Base-by-base conservation (phyloP, 2,113 vertebrate species). In the Triplophysa tibetana region DNA sequence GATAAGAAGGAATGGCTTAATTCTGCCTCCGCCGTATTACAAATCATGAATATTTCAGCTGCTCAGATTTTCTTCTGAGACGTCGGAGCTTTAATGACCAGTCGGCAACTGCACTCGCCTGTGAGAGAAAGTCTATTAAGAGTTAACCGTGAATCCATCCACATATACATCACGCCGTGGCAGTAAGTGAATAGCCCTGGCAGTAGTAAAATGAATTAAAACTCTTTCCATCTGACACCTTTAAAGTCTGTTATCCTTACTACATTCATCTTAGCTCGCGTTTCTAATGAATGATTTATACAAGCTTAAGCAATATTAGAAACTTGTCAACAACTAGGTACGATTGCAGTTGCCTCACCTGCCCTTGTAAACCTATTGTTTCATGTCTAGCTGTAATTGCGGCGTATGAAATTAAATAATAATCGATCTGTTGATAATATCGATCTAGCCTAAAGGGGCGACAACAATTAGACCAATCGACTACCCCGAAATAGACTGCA, bases 1-100 rank as follows among this genome's bases (percentile, higher is more conserved):
- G 75, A 85, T 85, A 87, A 88, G 87, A 88, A 82, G 79, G 63
- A 64, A 84, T 65, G 84, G 85, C 87, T 87, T 78, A 72, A 73
- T 81, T 86, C 64, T 67, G 80, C 82, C 85, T 87, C 52, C 58
- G 45, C 79, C 70, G 68, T 45, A 85, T 79, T 82, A 63, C 48
- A 82, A 80, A 88, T 92, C 90, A 90, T 92, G 89, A 89, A 92
- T 90, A 89, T 89, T 90, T 92, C 87, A 88, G 85, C 87, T 87
- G 87, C 82, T 89, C 75, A 82, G 84, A 89, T 89, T 90, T 84
- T 89, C 86, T 89, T 82, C 87, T 77, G 78, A 87, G 87, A 89
- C 83, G 83, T 85, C 73, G 81, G 84, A 84, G 82, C 87, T 84
- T 90, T 89, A 87, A 90, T 89, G 89, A 91, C 84, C 80, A 83